These are phyloP conservation scores for Calidris pygmaea DNA, from an alignment of 2,113 vertebrate species.

Conservation along the genomic window DNA sequence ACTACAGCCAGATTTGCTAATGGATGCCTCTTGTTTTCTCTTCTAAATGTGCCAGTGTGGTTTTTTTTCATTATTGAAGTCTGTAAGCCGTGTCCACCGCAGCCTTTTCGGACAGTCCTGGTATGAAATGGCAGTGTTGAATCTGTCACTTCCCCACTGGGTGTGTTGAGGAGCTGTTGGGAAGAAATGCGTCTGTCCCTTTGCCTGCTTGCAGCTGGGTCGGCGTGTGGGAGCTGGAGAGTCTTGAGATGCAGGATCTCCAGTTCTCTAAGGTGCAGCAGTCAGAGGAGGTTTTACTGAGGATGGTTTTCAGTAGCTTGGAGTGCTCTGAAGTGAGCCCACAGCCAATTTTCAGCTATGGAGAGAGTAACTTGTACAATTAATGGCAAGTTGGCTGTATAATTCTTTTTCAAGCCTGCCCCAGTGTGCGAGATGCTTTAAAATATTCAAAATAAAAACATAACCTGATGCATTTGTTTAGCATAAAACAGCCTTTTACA, in stretches of 20 bases:
- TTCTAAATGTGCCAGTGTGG: not conserved
- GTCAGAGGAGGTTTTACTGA: not conserved
- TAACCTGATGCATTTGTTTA: slow-evolving; percentile 49
- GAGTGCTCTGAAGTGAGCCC: not conserved
- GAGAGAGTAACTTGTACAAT: not conserved
- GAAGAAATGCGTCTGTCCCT: not conserved
- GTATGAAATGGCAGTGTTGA: not conserved
- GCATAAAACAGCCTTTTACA: slow-evolving; percentile 21
- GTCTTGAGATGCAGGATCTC: not conserved
- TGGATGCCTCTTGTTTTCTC: not conserved
- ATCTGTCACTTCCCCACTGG: not conserved
- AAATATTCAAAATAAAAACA: slow-evolving; percentile 52
- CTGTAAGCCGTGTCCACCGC: not conserved
- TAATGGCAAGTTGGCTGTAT: not conserved
- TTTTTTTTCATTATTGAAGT: not conserved
- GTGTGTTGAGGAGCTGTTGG: not conserved
- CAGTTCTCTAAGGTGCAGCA: not conserved
- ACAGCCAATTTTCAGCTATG: not conserved
- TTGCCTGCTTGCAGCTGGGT: not conserved
- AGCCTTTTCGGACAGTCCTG: not conserved
- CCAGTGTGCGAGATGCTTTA: not conserved
- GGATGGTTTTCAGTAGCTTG: not conserved
- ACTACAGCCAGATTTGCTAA: not conserved
- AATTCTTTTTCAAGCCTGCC: slow-evolving; percentile 13
- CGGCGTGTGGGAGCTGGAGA: fast-evolving